Evolutionary conservation across 2,888 invertebrate species (phyloP), one percentile per base, ranked within the genome.

Genomic region (Diarsia rubi): DNA sequence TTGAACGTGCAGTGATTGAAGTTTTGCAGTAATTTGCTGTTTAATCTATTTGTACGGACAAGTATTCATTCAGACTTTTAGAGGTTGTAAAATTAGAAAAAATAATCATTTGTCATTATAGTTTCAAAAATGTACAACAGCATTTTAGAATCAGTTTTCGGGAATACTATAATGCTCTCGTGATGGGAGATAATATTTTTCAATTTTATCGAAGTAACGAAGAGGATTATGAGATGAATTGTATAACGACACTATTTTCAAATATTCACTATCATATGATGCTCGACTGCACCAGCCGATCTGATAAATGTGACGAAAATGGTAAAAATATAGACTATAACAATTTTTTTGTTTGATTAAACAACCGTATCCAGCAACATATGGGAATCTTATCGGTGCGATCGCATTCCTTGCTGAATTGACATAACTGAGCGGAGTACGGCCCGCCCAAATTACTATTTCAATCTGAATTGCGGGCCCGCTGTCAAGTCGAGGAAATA

Each of bases 401-500:
- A 79, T 84, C 72, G 79, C 68, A 76, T 79, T 81, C 75, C 65
- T 75, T 78, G 79, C 73, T 85, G 92, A 90, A 92, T 93, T 92
- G 91, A 91, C 92, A 94, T 92, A 93, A 90, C 91, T 82, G 89
- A 88, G 91, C 89, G 88, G 85, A 92, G 90, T 92, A 91, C 92
- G 88, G 84, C 90, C 91, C 92, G 90, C 92, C 93, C 91, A 93
- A 94, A 94, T 95, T 94, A 94, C 93, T 93, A 94, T 94, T 94
- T 92, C 94, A 93, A 93, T 93, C 90, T 91, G 67, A 78, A 70
- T 70, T 66, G 75, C 80, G 73, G 27, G 75, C 72, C 71, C 68
- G 70, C 75, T 73, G 74, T 73, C 69, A 77, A 60, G 31, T 42
- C 68, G 68, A 70, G 59, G 54, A 82, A 85, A 84, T 85, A 84